A percentile compares a stretch with the other conserved stretches of the same genome.
Evolutionary conservation across 2,797 vertebrate genomes (phyloP).

Genomic region (Yasuhikotakia modesta): DNA sequence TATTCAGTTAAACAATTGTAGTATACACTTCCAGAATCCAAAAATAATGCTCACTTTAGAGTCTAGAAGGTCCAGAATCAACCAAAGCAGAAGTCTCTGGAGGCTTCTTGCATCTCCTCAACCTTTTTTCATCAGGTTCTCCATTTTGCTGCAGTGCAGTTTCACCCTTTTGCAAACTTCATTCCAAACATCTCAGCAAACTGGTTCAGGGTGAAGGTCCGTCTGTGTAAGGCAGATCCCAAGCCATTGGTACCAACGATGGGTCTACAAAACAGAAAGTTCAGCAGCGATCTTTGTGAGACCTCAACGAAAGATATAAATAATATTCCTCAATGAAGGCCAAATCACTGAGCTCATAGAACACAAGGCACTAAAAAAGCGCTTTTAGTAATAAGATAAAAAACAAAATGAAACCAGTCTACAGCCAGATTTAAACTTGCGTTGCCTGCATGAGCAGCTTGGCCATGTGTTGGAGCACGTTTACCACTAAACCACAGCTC

Average conservation of each 20-base stretch:
- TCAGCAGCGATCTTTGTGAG: too few species aligned
- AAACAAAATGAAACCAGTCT: too few species aligned
- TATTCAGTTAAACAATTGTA: too few species aligned
- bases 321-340: too few species aligned
- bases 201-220: constrained; percentile 96
- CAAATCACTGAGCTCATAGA: too few species aligned
- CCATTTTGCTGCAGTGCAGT: not conserved
- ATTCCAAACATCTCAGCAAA: constrained; percentile 95
- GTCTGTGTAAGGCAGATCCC: constrained; percentile 70
- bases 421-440: too few species aligned
- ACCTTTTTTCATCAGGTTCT: not conserved
- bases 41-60: constrained; percentile 79
- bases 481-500: too few species aligned
- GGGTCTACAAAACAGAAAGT: constrained; percentile 66
- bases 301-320: too few species aligned
- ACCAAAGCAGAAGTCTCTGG: not conserved
- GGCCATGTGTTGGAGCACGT: too few species aligned
- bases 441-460: too few species aligned
- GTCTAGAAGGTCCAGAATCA: constrained; percentile 15
- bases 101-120: not conserved
- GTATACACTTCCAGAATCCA: not conserved
- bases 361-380: too few species aligned
- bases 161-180: not conserved
- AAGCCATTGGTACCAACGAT: constrained; percentile 96
- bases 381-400: too few species aligned